Evolutionary conservation across 2,888 invertebrate species (phyloP).

Genomic region (Monoplex corrugatus): DNA sequence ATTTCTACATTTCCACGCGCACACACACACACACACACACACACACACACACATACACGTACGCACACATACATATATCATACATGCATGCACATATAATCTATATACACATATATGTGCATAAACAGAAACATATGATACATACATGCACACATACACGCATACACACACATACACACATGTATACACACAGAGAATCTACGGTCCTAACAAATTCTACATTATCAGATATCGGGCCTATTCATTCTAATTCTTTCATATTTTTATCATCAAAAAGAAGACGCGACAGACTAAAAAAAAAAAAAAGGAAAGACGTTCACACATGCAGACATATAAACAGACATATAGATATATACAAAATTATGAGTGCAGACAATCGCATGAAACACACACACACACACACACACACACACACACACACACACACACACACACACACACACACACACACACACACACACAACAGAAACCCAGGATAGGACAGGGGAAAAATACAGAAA

Average conservation of each 20-base stretch:
- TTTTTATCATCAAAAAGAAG: too few species aligned
- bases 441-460: neutral
- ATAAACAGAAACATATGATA: neutral
- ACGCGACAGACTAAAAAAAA: too few species aligned
- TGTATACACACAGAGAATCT: neutral
- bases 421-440: neutral
- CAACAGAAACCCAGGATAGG: neutral
- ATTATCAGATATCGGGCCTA: too few species aligned
- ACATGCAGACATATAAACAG: neutral
- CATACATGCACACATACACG: neutral
- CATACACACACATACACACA: conserved; percentile 1
- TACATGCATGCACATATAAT: too few species aligned
- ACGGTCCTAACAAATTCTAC: too few species aligned
- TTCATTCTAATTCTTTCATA: too few species aligned
- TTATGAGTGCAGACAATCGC: neutral
- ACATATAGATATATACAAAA: neutral
- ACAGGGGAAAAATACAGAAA: neutral
- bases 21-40: neutral
- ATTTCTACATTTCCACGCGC: neutral
- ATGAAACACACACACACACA: neutral
- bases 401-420: conserved; percentile 2
- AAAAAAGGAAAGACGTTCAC: neutral
- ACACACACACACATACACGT: neutral
- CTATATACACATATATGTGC: neutral
- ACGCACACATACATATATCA: neutral